phyloP scores from a whole-genome alignment of 2,797 vertebrate genomes.

The Alectoris magna region DNA sequence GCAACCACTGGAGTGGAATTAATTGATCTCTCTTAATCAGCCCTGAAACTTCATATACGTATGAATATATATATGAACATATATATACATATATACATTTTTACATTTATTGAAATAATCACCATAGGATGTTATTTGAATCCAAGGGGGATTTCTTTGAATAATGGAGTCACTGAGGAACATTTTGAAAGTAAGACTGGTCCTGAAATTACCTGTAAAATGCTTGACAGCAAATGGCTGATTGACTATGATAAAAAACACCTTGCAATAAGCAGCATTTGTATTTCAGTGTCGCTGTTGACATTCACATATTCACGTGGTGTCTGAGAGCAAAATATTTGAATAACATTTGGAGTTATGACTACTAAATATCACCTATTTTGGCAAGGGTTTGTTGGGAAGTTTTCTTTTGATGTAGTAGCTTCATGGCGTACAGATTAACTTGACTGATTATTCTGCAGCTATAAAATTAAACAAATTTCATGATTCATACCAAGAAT shows the following conservation, averaged over 20 bases:
- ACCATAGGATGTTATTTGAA: neutral
- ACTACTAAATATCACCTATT: neutral
- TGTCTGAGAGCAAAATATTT: neutral
- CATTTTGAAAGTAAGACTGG: neutral
- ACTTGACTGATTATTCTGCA: constrained; percentile 4
- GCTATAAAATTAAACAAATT: neutral
- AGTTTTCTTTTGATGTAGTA: neutral
- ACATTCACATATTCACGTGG: neutral
- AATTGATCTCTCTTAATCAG: neutral
- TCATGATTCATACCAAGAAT: neutral
- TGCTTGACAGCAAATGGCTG: neutral
- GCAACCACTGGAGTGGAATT: neutral
- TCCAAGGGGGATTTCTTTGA: neutral
- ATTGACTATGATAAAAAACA: neutral
- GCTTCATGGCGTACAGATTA: neutral
- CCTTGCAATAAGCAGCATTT: neutral
- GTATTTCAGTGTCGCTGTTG: neutral
- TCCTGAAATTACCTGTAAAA: neutral
- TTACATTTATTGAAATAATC: neutral
- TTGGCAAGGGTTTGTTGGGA: neutral
- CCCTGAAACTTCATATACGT: neutral
- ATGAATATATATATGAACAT: too few species aligned
- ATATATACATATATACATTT: too few species aligned
- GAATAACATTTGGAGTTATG: neutral
- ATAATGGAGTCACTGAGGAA: neutral